These are phyloP conservation scores for Oryzias celebensis DNA, from an alignment of 2,113 vertebrate genomes.

Conservation along the genomic window DNA sequence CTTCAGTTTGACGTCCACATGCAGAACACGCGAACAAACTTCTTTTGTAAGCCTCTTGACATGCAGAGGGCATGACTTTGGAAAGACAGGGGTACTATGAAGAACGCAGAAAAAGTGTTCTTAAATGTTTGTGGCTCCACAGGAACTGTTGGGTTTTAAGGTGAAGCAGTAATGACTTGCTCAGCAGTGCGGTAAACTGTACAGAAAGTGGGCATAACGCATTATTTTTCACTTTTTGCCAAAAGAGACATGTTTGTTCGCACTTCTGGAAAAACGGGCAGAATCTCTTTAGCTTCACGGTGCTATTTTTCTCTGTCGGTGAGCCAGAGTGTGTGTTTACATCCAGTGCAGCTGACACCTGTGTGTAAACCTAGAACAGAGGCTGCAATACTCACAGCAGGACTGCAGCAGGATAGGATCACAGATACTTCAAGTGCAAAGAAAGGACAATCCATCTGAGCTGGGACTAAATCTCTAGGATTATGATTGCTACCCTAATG, in stretches of 20 bases:
- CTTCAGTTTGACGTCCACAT: too few relatives aligned
- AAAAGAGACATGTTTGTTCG: not conserved
- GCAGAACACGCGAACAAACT: too few relatives aligned
- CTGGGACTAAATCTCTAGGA: constrained; percentile 13
- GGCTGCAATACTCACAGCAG: constrained; percentile 25
- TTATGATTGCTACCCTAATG: constrained; percentile 2
- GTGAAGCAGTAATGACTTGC: too few relatives aligned
- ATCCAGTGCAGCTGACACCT: constrained; percentile 58
- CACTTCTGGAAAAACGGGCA: constrained; percentile 30
- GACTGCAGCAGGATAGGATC: constrained; percentile 37
- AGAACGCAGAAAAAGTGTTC: too few relatives aligned
- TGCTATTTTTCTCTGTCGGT: constrained; percentile 45
- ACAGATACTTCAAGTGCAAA: constrained; percentile 46
- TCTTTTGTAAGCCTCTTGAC: too few relatives aligned
- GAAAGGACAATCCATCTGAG: constrained; percentile 43
- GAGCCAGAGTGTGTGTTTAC: constrained; percentile 61
- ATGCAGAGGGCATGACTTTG: too few relatives aligned
- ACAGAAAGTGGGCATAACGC: not conserved
- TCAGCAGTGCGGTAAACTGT: too few relatives aligned
- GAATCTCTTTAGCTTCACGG: constrained; percentile 41
- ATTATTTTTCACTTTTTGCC: not conserved
- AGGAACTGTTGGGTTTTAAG: too few relatives aligned
- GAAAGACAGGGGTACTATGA: too few relatives aligned
- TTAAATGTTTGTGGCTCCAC: too few relatives aligned
- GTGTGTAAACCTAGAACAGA: constrained; percentile 65